Percentiles rank a stretch among this genome's conserved stretches.
These are phyloP conservation scores for Labia minor DNA, from an alignment of 2,888 invertebrate genomes.

Conservation along the genomic window DNA sequence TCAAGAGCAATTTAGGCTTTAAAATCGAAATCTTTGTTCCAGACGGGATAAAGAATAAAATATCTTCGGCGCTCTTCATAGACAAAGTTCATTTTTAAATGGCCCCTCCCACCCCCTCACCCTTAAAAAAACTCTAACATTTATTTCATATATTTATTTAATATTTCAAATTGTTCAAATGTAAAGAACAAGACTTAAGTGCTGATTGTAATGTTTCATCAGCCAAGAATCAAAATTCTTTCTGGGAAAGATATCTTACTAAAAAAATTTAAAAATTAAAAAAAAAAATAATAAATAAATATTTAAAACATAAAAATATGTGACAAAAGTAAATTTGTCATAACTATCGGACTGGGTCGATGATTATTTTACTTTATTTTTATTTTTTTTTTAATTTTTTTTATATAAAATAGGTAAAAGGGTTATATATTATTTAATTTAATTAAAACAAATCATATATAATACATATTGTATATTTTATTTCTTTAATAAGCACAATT, in stretches of 20 bases:
- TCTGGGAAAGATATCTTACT: neutral
- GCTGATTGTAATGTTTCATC: neutral
- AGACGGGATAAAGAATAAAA: neutral
- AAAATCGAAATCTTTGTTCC: neutral
- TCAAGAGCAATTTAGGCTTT: neutral
- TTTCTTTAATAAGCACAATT: neutral
- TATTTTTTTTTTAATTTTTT: neutral
- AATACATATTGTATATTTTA: neutral
- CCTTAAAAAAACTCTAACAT: neutral
- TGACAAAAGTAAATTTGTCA: conserved; percentile 13
- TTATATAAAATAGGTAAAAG: neutral
- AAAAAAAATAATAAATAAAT: neutral
- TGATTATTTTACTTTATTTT: neutral
- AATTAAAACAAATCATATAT: no score
- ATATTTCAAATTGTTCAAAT: neutral
- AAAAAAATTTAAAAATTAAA: neutral
- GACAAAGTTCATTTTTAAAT: neutral
- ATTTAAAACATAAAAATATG: neutral
- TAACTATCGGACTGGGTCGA: conserved; percentile 13
- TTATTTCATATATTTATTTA: neutral
- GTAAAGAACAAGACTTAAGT: neutral
- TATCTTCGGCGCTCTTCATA: neutral
- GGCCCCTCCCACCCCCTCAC: no score
- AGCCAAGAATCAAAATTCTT: neutral
- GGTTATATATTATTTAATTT: neutral